These are phyloP conservation scores for Poeciliopsis gracilis DNA, from an alignment of 2,797 vertebrate species.

Conservation along the genomic window DNA sequence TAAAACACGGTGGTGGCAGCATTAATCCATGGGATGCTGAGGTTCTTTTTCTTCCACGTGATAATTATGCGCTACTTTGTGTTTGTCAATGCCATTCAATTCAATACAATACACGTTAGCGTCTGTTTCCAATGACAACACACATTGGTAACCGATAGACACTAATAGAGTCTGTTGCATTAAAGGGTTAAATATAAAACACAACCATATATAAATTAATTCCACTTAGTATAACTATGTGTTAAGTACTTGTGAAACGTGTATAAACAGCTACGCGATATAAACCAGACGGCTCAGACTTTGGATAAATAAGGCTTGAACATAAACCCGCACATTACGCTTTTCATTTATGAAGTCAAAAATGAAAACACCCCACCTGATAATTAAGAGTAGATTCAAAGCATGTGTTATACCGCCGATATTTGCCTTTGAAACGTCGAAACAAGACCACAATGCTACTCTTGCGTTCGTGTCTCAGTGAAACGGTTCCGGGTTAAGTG, in stretches of 20 bases:
- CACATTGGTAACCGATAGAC: no score
- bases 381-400: neutral
- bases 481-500: constrained; percentile 17
- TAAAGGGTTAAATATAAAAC: neutral
- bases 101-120: neutral
- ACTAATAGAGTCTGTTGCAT: neutral
- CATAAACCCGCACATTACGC: no score
- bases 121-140: neutral
- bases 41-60: neutral
- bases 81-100: neutral
- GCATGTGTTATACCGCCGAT: neutral
- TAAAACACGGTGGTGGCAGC: neutral
- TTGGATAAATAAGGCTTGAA: neutral
- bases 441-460: neutral
- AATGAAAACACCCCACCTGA: constrained; percentile 60
- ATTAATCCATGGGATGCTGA: neutral
- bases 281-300: neutral
- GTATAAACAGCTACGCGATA: neutral
- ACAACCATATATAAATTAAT: neutral
- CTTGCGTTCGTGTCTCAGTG: neutral
- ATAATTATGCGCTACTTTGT: neutral
- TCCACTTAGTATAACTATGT: neutral
- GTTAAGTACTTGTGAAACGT: neutral
- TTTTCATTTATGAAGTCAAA: rapidly evolving
- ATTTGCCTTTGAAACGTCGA: constrained; percentile 13